Evolutionary conservation across 1,140 invertebrate species (phyloP).

Genomic region (Drosophila murphyi): DNA sequence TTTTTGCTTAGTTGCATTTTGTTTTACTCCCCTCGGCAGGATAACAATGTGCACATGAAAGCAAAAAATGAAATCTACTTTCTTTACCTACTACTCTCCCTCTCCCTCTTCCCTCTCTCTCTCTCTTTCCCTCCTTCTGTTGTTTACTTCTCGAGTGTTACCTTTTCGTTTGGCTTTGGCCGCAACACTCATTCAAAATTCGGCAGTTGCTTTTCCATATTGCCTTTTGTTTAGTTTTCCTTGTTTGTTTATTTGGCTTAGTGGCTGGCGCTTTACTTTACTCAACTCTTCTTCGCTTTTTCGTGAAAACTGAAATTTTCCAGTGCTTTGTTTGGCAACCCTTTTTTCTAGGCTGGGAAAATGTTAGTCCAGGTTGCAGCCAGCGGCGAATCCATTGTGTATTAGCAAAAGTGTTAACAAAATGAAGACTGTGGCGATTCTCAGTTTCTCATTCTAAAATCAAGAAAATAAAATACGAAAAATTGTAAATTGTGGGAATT

Average conservation of each 20-base stretch:
- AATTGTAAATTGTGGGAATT: slow-evolving; percentile 73
- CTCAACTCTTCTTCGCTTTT: slow-evolving; percentile 9
- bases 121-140: not conserved
- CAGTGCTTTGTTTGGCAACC: slow-evolving; percentile 58
- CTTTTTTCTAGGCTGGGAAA: slow-evolving; percentile 67
- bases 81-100: not conserved
- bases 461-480: slow-evolving; percentile 17
- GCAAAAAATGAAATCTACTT: slow-evolving; percentile 18
- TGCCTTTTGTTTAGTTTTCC: slow-evolving; percentile 31
- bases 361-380: slow-evolving; percentile 30
- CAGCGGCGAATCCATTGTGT: slow-evolving; percentile 18
- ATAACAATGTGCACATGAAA: slow-evolving; percentile 53
- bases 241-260: slow-evolving; percentile 54
- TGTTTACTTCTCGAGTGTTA: not conserved
- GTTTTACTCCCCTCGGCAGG: slow-evolving; percentile 3
- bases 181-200: slow-evolving; percentile 27
- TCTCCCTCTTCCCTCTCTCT: not conserved
- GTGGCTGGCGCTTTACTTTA: slow-evolving; percentile 38
- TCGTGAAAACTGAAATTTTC: slow-evolving; percentile 63
- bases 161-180: not conserved
- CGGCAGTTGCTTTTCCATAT: slow-evolving; percentile 16
- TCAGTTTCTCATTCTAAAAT: slow-evolving; percentile 18
- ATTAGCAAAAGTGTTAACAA: slow-evolving; percentile 42
- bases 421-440: slow-evolving; percentile 47
- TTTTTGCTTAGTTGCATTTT: slow-evolving; percentile 13